These are phyloP conservation scores for Busseola fusca DNA, from an alignment of 2,888 invertebrate species.

Conservation along the genomic window DNA sequence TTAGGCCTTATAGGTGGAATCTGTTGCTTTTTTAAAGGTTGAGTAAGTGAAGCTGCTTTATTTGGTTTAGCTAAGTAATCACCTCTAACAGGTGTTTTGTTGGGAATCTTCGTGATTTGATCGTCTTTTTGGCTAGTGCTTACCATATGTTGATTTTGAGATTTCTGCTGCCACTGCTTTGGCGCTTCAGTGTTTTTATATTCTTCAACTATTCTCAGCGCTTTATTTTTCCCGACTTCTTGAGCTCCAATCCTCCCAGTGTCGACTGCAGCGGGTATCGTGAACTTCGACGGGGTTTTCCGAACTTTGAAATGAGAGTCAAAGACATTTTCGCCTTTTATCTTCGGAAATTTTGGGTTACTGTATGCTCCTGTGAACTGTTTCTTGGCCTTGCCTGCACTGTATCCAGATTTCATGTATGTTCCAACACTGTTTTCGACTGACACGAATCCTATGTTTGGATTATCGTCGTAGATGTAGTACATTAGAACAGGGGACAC, in stretches of 20 bases:
- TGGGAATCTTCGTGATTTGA: constrained; percentile 22
- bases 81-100: constrained; percentile 10
- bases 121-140: constrained; percentile 18
- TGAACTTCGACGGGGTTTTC: constrained; percentile 56
- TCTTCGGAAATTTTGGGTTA: constrained; percentile 60
- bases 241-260: constrained; percentile 7
- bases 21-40: constrained; percentile 23
- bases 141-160: constrained; percentile 26
- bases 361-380: constrained; percentile 62
- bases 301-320: constrained; percentile 72
- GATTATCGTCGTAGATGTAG: constrained; percentile 70
- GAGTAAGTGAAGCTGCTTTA: constrained; percentile 16
- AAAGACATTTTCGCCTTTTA: constrained; percentile 66
- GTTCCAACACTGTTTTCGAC: constrained; percentile 58
- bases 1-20: constrained; percentile 47
- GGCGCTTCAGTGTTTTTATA: constrained; percentile 46
- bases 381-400: constrained; percentile 57
- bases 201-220: constrained; percentile 36
- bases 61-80: constrained; percentile 31
- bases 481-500: constrained; percentile 66
- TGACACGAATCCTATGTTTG: constrained; percentile 68
- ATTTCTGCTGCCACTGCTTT: constrained; percentile 35
- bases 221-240: constrained; percentile 16
- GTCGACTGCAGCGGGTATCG: constrained; percentile 28
- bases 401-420: constrained; percentile 60